phyloP scores from a whole-genome alignment of 2,888 invertebrate genomes.

The Lepidocyrtinus sp. region DNA sequence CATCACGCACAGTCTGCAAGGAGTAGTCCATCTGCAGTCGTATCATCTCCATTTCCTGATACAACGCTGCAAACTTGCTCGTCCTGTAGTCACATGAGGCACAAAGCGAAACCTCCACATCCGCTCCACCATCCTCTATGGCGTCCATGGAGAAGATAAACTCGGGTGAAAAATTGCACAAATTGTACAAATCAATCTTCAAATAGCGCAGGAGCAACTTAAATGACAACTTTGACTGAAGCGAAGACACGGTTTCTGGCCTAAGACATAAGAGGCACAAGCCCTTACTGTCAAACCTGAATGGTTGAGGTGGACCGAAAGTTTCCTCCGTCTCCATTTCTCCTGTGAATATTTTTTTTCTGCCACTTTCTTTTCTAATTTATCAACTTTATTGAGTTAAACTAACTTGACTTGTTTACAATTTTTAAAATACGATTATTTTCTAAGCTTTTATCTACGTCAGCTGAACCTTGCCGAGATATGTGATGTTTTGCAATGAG shows the following conservation, averaged over 20 bases:
- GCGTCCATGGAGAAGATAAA: conserved; percentile 28
- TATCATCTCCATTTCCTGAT: conserved; percentile 22
- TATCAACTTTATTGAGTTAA: too few relatives aligned
- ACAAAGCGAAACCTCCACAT: conserved; percentile 12
- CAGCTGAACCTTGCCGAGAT: too few relatives aligned
- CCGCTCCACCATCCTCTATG: conserved; percentile 9
- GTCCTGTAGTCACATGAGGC: not conserved
- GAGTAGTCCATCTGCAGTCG: conserved; percentile 29
- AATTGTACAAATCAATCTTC: conserved; percentile 24
- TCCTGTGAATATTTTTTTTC: too few relatives aligned
- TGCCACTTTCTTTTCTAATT: too few relatives aligned
- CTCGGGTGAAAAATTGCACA: conserved; percentile 25
- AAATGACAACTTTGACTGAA: not conserved
- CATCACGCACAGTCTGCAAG: not conserved
- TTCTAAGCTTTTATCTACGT: too few relatives aligned
- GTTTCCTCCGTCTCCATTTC: too few relatives aligned
- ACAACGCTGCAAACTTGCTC: conserved; percentile 17
- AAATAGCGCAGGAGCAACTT: conserved; percentile 35
- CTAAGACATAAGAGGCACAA: conserved; percentile 25
- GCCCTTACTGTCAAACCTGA: conserved; percentile 26
- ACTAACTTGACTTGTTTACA: too few relatives aligned
- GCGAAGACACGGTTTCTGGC: not conserved
- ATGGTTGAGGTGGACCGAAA: too few relatives aligned
- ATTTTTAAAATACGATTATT: too few relatives aligned
- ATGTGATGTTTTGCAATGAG: too few relatives aligned